Evolutionary conservation across 2,113 vertebrate genomes (phyloP).

Genomic region (Cardinalis cardinalis): DNA sequence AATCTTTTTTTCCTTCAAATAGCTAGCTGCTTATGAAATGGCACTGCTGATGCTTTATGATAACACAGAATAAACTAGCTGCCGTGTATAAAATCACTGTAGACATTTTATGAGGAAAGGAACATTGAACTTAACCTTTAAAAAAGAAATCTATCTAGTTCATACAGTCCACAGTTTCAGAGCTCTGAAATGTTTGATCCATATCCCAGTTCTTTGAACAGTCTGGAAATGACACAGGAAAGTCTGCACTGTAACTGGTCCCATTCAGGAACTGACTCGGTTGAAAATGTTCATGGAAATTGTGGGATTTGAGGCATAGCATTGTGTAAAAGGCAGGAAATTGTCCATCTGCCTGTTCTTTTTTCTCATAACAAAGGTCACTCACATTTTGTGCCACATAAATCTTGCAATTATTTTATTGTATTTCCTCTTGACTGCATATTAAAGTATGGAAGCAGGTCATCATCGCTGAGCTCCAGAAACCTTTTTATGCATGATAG

Average conservation of each 20-base stretch:
- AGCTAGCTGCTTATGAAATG: constrained; percentile 3
- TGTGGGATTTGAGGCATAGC: neutral
- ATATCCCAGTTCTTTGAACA: neutral
- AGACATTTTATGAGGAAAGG: neutral
- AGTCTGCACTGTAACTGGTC: neutral
- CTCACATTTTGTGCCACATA: neutral
- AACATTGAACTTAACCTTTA: neutral
- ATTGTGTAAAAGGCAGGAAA: neutral
- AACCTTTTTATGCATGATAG: neutral
- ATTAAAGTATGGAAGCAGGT: neutral
- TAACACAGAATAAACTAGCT: neutral
- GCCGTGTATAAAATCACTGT: neutral
- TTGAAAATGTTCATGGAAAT: neutral
- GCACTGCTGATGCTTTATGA: neutral
- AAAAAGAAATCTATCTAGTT: neutral
- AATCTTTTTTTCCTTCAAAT: neutral
- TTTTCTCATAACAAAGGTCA: neutral
- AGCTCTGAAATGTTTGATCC: neutral
- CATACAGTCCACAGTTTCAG: neutral
- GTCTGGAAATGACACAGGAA: neutral
- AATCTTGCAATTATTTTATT: neutral
- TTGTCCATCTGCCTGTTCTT: neutral
- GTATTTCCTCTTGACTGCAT: neutral
- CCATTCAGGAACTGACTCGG: neutral
- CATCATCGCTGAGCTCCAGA: neutral